Evolutionary conservation across 2,797 vertebrate genomes (phyloP).

Genomic region (Chaetodon trifasciatus): DNA sequence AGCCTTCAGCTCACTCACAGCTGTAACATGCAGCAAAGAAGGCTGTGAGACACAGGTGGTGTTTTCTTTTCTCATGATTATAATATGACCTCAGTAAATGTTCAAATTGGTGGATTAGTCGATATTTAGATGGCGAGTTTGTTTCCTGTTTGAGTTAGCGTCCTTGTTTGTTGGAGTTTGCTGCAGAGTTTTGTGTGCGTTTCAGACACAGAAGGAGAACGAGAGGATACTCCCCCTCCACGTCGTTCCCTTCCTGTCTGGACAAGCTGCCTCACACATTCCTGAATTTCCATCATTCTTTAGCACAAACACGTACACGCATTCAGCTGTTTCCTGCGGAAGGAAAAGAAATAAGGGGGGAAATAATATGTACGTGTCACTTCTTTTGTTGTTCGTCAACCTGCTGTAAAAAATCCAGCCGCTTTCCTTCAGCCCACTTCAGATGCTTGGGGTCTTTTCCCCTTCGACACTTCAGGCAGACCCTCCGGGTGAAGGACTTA

Average conservation of each 20-base stretch:
- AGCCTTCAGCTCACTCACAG: background rate
- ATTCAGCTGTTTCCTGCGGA: constrained; percentile 34
- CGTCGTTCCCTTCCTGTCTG: constrained; percentile 58
- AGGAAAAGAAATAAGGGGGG: constrained; percentile 7
- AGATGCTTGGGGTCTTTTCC: constrained; percentile 29
- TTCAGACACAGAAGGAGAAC: background rate
- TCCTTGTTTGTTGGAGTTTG: background rate
- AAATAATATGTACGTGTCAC: constrained; percentile 26
- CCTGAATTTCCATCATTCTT: constrained; percentile 75
- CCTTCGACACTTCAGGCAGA: constrained; percentile 28
- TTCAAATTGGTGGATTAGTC: background rate
- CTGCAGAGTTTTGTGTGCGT: background rate
- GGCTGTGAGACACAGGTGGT: background rate
- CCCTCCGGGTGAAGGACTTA: constrained; percentile 36
- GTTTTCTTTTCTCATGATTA: background rate
- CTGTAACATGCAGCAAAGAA: background rate
- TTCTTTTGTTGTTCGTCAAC: constrained; percentile 9
- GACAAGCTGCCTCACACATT: constrained; percentile 70
- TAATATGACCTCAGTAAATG: background rate
- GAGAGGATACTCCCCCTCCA: constrained; percentile 25
- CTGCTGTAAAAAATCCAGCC: constrained; percentile 13
- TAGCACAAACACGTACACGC: constrained; percentile 24
- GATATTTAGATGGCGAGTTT: background rate
- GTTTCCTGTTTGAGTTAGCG: background rate
- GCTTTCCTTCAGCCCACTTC: background rate